Evolutionary conservation across 2,113 vertebrate species (phyloP), one percentile per base, ranked within the genome.

Genomic region (Megalops atlanticus): DNA sequence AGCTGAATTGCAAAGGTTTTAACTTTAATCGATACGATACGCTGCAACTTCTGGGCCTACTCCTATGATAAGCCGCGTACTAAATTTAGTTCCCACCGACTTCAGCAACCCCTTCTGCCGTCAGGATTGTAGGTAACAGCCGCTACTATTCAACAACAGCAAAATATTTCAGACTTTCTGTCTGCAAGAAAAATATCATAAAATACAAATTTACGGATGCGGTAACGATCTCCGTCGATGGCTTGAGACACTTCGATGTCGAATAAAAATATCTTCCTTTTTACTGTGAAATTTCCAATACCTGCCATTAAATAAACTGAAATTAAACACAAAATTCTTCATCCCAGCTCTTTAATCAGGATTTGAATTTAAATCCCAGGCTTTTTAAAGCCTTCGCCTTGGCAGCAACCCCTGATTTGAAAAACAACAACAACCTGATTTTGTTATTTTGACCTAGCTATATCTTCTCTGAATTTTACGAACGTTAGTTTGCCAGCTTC

Each of bases 281-380:
- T 89, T 88, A 86, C 85, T 89, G 86, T 89, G 87, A 87, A 89
- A 89, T 88, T 89, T 89, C 88, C 88, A 89, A 82, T 87, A 88
- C 83, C 88, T 88, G 79, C 88, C 84, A 89, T 89, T 88, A 88
- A 88, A 87, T 78, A 86, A 86, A 76, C 84, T 82, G 77, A 87
- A 85, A 88, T 86, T 83, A 77, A 76, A 79, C 83, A 77, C 80
- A 49, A 84, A 86, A 88, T 86, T 85, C 83, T 80, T 84, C 88
- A 89, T 89, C 87, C 85, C 88, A 88, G 85, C 88, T 84, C 80
- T 80, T 83, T 76, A 83, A 79, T 83, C 87, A 54, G 76, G 82
- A 78, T 73, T 71, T 71, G 47, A 80, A 81, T 75, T 70, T 39
- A 87, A 82, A 52, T 76, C 52, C 70, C 68, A 85, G 86, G 84